A percentile compares a stretch with the other conserved stretches of the same genome.
These are phyloP conservation scores for Avahi laniger DNA, from an alignment of 2,797 vertebrate species.

Conservation along the genomic window DNA sequence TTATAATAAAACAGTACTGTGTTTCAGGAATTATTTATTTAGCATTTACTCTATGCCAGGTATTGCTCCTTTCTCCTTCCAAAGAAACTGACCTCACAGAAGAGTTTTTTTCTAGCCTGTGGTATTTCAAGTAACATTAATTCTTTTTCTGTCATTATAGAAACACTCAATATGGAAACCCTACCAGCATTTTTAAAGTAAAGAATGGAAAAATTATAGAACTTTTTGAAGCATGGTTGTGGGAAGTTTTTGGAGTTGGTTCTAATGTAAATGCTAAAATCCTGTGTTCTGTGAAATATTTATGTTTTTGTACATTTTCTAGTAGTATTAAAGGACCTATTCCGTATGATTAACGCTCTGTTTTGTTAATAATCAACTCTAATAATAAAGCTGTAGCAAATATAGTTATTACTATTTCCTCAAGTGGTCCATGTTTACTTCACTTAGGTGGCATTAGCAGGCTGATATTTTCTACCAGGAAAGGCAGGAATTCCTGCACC, in stretches of 20 bases:
- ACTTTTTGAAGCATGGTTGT: background rate
- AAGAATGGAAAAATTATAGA: background rate
- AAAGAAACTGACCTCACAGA: background rate
- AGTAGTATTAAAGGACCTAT: background rate
- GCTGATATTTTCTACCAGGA: background rate
- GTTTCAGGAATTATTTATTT: background rate
- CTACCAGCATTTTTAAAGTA: background rate
- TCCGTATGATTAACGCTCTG: background rate
- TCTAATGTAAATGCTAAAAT: background rate
- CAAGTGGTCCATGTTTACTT: background rate
- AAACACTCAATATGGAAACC: background rate
- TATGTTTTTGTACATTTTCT: background rate
- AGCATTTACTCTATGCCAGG: background rate
- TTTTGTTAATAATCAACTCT: background rate
- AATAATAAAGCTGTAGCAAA: background rate
- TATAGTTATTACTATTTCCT: background rate
- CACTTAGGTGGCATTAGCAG: background rate
- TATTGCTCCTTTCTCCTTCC: background rate
- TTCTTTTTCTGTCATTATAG: background rate
- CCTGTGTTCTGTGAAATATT: background rate
- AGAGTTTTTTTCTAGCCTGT: background rate
- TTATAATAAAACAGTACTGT: background rate
- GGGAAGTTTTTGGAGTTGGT: background rate
- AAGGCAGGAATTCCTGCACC: background rate
- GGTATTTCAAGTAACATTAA: background rate